A percentile compares a stretch with the other conserved stretches of the same genome.
Conservation (phyloP, 2,797 vertebrate species). For the Sarcoramphus papa region DNA sequence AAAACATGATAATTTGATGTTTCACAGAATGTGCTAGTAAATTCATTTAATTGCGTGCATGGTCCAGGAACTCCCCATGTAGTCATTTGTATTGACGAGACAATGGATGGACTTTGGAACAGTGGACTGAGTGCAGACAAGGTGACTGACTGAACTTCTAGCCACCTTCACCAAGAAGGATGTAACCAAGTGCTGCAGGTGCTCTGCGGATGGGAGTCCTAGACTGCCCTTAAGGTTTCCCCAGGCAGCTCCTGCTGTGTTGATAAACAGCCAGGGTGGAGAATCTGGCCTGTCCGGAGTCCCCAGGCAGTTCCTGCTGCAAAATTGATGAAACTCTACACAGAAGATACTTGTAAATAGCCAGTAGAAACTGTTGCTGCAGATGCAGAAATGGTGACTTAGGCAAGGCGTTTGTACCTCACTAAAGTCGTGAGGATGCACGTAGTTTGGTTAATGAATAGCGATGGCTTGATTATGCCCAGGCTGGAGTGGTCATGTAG, state of each 20-base stretch:
- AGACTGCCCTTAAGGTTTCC: background rate
- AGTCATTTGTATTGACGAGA: accelerated
- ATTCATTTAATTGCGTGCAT: accelerated
- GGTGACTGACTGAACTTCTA: background rate
- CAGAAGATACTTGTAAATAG: background rate
- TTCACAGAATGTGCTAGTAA: background rate
- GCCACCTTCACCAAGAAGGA: background rate
- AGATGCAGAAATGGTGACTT: background rate
- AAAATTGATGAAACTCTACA: background rate
- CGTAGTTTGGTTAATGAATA: background rate
- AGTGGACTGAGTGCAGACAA: background rate
- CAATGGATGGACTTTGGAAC: background rate
- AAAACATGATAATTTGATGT: background rate
- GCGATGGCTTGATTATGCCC: no score
- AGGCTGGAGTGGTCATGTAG: background rate
- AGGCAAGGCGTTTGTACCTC: no score
- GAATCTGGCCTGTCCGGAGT: background rate
- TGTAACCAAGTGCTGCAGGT: background rate
- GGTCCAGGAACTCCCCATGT: background rate
- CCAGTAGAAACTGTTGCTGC: background rate
- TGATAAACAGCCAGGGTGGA: background rate
- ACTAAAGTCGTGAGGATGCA: accelerated
- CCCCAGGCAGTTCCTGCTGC: background rate
- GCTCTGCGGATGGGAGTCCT: background rate
- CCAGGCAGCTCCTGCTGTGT: background rate